Conservation (phyloP, 1,140 invertebrate species). For the Saccostrea glomerata region DNA sequence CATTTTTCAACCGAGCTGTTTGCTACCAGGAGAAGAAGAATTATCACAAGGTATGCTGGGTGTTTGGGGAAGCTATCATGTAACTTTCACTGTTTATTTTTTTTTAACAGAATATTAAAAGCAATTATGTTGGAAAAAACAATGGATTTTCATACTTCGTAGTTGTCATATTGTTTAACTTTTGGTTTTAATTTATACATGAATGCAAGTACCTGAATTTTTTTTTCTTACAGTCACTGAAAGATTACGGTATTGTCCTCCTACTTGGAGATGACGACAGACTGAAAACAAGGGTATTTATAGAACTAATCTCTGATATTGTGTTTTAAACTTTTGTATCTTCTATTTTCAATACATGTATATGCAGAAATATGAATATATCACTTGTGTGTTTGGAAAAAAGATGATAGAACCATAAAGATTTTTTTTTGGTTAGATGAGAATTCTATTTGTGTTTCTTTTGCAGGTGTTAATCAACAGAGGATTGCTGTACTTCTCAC, state of each 20-base stretch:
- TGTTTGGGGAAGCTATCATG: neutral
- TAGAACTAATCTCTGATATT: no score
- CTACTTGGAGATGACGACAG: slow-evolving; percentile 73
- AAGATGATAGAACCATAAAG: neutral
- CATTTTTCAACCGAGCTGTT: slow-evolving; percentile 79
- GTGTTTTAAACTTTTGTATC: no score
- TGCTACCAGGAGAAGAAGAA: slow-evolving; percentile 77
- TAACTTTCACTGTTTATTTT: no score
- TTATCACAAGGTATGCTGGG: slow-evolving; percentile 68
- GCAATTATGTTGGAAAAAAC: no score
- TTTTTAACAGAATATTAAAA: no score
- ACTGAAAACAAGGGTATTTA: slow-evolving; percentile 66
- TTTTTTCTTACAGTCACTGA: slow-evolving; percentile 67
- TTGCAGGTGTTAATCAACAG: slow-evolving; percentile 76
- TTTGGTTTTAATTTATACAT: no score
- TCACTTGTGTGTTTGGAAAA: neutral
- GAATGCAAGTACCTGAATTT: no score
- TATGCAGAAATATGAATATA: neutral
- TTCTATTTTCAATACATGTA: neutral
- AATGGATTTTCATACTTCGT: no score
- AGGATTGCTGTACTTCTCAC: slow-evolving; percentile 77
- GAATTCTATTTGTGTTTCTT: neutral
- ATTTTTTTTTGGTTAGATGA: neutral
- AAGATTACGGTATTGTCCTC: slow-evolving; percentile 78
- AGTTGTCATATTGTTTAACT: no score